These are phyloP conservation scores for Cantharis nigra DNA, from an alignment of 2,888 invertebrate genomes.

Conservation along the genomic window DNA sequence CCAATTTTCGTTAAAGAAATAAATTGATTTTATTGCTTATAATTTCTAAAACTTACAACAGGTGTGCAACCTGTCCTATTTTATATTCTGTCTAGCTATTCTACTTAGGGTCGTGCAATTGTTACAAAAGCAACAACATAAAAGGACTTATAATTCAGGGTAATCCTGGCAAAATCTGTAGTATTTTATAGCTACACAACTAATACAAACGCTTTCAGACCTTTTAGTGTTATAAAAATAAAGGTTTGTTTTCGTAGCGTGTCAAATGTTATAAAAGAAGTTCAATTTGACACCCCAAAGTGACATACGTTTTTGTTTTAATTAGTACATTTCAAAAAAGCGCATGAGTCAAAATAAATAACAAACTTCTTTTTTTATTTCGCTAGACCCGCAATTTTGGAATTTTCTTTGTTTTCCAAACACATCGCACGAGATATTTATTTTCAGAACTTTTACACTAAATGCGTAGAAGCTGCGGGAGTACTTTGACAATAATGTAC, in stretches of 20 bases:
- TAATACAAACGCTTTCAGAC: conserved; percentile 40
- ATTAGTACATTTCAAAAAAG: conserved; percentile 42
- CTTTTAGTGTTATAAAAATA: conserved; percentile 49
- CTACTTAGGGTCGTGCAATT: conserved; percentile 27
- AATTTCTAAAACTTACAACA: conserved; percentile 40
- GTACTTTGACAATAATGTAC: conserved; percentile 7
- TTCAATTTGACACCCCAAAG: conserved; percentile 35
- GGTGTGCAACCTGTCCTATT: conserved; percentile 52
- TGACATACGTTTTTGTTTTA: conserved; percentile 34
- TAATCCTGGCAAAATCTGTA: conserved; percentile 8
- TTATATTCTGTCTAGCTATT: conserved; percentile 25
- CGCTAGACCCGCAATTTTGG: conserved; percentile 41
- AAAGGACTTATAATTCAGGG: conserved; percentile 21
- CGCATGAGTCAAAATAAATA: conserved; percentile 50
- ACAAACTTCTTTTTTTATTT: conserved; percentile 47
- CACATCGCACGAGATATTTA: not conserved
- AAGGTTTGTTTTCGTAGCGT: conserved; percentile 46
- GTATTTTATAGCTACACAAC: conserved; percentile 1
- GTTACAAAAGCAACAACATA: conserved; percentile 23
- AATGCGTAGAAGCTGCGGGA: conserved; percentile 21
- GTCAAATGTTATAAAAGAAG: conserved; percentile 41
- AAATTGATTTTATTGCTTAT: conserved; percentile 47
- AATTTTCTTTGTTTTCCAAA: conserved; percentile 50
- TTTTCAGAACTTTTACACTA: conserved; percentile 37
- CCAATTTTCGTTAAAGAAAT: conserved; percentile 49